Evolutionary conservation across 2,797 vertebrate species (phyloP), one percentile per base, ranked within the genome.

Genomic region (Enteromius fasciolatus): DNA sequence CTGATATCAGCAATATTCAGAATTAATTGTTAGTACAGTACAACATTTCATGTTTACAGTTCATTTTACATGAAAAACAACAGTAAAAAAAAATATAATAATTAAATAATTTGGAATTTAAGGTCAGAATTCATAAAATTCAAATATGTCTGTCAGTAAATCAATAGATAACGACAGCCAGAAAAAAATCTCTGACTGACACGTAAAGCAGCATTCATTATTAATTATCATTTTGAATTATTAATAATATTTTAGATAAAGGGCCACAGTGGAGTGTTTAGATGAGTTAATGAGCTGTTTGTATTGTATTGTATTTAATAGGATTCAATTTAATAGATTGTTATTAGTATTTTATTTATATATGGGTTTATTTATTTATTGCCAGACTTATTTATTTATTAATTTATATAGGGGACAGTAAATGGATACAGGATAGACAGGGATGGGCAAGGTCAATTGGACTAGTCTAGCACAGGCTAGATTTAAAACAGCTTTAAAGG

Each of bases 211-310:
- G 14, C 52, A 88, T 91, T 72, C 87, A 90, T 91, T 70, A 91
- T 92, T 91, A 76, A 92, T 91, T 79, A 73, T 70, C 57, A 7
- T 61, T 64, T 84, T 79, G 46, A 88, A 91, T 87, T 88, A 82
- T 92, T 89, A 87, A 82, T 73, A 12, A 87, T 59, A 79, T 52
- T 70, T 54, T 0, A 84, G 84, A 82, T 81, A 73, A 25, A n/a
- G 69, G 78, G 68, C 54, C 73, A 18, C 70, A 63, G 7, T 75
- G 79, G 83, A 90, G 86, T 85, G 74, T 84, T 88, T 68, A 85
- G 69, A 78, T 15, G 39, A 39, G 75, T 54, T 77, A 81, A 86
- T 68, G 46, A 83, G 36, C 81, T 69, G 23, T 52, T 39, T 39
- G 39, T 39, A 39, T 39, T 39, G 36, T 14, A 74, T 39, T 23